Base-by-base conservation (phyloP, 2,113 vertebrate genomes). In the Corythaeola cristata region DNA sequence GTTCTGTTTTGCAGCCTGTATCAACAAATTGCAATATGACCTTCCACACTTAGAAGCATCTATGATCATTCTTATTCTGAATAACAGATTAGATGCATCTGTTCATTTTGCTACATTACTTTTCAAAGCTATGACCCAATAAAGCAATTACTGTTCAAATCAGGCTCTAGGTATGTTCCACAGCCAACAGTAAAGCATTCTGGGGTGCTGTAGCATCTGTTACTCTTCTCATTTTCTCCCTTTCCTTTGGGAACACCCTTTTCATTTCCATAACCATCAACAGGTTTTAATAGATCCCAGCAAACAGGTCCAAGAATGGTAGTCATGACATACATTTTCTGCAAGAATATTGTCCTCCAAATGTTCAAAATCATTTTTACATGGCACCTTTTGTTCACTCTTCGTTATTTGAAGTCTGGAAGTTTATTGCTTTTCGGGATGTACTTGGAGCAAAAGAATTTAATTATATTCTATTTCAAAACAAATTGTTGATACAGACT, bases 401-500 rank as follows among this genome's bases (percentile, higher is more conserved):
- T 14, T 28, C 20, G 12, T 59, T 81, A 7, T 82, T 39, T 77
- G 24, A 60, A 85, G 47, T 44, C 73, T 84, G 49, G 33, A 63
- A 85, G 27, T 85, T 86, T 85, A 75, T 44, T 45, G 49, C 66
- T 81, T n/a, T 83, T 68, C 0, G 5, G 72, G 58, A 84, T 49
- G 76, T 26, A 97, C 71, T 80, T 44, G 32, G 68, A 94, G 84
- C 28, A 81, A 92, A 89, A 78, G 32, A 91, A 93, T 88, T 92
- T 93, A 90, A 95, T 97, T 95, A 53, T 74, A 53, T 81, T 93
- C 37, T 74, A 41, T 82, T 92, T 93, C 89, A 82, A 97, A 93
- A 83, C 50, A 93, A 83, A 82, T 76, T 94, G 63, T 89, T 90
- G 89, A 85, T 94, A 62, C 6, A 89, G 58, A 69, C 66, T 89